These are phyloP conservation scores for Slavum lentiscoides DNA, from an alignment of 2,888 invertebrate genomes.

Conservation along the genomic window DNA sequence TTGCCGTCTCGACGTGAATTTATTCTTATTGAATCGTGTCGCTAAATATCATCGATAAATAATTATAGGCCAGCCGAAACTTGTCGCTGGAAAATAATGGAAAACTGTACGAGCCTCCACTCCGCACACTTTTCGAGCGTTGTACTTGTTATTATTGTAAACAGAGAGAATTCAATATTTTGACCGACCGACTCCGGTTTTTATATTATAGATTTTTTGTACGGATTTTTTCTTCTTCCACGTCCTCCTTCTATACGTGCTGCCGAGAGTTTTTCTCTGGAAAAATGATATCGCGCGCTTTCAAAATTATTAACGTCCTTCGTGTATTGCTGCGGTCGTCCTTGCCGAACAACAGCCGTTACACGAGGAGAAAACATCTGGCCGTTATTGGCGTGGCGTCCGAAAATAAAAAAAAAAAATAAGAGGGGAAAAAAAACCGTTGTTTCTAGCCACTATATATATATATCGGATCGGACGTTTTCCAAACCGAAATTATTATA, in stretches of 20 bases:
- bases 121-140: background rate
- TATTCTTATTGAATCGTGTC: slow-evolving; percentile 18
- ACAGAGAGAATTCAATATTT: background rate
- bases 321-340: slow-evolving; percentile 14
- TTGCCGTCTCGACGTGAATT: background rate
- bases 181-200: background rate
- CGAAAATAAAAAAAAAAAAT: background rate
- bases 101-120: background rate
- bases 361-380: slow-evolving; percentile 38
- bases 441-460: background rate
- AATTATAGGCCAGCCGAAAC: background rate
- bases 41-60: background rate
- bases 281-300: slow-evolving; percentile 14
- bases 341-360: slow-evolving; percentile 34
- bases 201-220: background rate
- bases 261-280: slow-evolving; percentile 11
- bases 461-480: background rate
- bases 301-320: slow-evolving; percentile 23
- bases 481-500: background rate
- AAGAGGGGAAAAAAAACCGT: background rate
- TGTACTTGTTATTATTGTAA: background rate
- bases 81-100: background rate
- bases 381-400: slow-evolving; percentile 32
- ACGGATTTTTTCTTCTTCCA: background rate
- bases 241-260: slow-evolving; percentile 8